Percentiles rank a stretch among this genome's conserved stretches.
Conservation (phyloP, 2,888 invertebrate species). For the Pyrrhia umbra region DNA sequence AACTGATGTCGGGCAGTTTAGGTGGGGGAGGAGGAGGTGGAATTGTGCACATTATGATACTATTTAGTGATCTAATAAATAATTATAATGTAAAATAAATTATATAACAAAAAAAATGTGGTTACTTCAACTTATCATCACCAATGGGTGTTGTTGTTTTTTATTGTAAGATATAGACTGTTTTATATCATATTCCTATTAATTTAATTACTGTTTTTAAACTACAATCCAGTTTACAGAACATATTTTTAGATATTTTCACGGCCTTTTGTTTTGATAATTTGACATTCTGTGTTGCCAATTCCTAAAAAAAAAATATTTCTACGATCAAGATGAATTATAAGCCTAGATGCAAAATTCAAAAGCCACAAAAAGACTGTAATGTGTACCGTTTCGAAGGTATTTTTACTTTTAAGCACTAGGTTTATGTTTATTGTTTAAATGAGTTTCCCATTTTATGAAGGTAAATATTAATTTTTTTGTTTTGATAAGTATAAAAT, state of each 20-base stretch:
- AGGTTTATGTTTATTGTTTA: no score
- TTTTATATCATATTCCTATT: conserved; percentile 20
- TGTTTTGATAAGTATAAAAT: no score
- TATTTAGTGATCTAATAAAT: conserved; percentile 7
- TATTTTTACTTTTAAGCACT: no score
- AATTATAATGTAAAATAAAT: conserved; percentile 15
- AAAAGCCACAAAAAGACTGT: no score
- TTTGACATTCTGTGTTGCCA: neutral
- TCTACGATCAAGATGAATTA: no score
- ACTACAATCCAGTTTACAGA: neutral
- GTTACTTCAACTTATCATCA: conserved; percentile 2
- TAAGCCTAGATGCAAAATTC: no score
- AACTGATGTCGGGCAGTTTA: conserved; percentile 46
- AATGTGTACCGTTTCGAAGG: no score
- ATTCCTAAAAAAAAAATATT: no score
- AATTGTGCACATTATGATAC: conserved; percentile 77
- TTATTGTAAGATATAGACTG: neutral
- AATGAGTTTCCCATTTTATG: no score
- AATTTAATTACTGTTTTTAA: neutral
- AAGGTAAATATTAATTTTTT: no score
- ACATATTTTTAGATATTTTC: neutral
- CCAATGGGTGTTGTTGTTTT: conserved; percentile 1
- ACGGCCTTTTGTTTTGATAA: conserved; percentile 14
- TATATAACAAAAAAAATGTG: conserved; percentile 46
- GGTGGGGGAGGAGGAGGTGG: conserved; percentile 78